Conservation (phyloP, 2,113 vertebrate species). For the Sebastes schlegelii region DNA sequence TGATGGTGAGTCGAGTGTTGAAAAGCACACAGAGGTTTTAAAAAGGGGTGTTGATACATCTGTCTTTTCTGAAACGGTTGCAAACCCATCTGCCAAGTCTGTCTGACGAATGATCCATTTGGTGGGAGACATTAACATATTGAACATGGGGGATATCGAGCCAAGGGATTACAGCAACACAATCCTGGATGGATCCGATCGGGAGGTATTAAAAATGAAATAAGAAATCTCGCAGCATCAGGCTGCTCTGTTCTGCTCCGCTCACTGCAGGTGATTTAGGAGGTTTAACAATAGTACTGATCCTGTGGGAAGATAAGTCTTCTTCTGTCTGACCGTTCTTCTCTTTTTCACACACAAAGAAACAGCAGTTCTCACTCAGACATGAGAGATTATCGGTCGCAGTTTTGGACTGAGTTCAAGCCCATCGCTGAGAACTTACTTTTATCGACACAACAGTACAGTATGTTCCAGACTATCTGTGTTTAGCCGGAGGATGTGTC, state of each 20-base stretch:
- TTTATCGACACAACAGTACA: conserved; percentile 49
- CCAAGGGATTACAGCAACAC: conserved; percentile 73
- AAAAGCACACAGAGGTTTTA: conserved; percentile 62
- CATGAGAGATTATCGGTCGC: conserved; percentile 34
- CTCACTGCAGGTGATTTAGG: conserved; percentile 69
- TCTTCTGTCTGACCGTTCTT: conserved; percentile 21
- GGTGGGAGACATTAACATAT: conserved; percentile 78
- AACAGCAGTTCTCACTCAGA: conserved; percentile 14
- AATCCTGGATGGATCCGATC: conserved; percentile 72
- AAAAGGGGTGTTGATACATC: conserved; percentile 69
- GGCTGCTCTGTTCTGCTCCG: conserved; percentile 57
- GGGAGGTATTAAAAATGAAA: conserved; percentile 75
- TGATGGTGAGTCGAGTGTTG: conserved; percentile 48
- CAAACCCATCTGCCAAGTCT: conserved; percentile 66
- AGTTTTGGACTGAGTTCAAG: conserved; percentile 57
- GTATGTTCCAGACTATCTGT: conserved; percentile 3
- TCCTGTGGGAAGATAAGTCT: conserved; percentile 62
- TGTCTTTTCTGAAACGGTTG: conserved; percentile 69
- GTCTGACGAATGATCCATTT: conserved; percentile 71
- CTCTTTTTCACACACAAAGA: conserved; percentile 32
- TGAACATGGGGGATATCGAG: conserved; percentile 74
- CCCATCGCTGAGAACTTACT: conserved; percentile 46
- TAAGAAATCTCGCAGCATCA: conserved; percentile 67
- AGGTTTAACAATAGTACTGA: conserved; percentile 71
- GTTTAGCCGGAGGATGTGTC: conserved; percentile 35